A percentile compares a stretch with the other conserved stretches of the same genome.
Evolutionary conservation across 2,113 vertebrate genomes (phyloP).

Genomic region (Sorex araneus): DNA sequence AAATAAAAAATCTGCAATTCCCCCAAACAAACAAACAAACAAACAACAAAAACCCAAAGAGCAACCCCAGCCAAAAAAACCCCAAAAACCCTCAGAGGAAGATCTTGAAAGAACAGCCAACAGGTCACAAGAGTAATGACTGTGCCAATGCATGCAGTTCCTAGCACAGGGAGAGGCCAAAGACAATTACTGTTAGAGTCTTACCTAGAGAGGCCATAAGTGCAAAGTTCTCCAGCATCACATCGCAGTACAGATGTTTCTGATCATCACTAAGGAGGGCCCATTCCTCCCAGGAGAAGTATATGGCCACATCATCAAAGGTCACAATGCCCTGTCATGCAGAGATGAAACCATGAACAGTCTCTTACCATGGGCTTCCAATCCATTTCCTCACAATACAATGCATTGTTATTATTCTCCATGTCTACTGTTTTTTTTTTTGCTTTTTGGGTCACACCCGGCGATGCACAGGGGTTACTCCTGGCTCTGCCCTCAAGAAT

Average conservation of each 20-base stretch:
- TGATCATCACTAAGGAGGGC: slow-evolving; percentile 4
- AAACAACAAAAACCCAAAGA: too few species aligned
- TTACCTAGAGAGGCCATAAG: slow-evolving; percentile 48
- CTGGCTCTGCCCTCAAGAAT: too few species aligned
- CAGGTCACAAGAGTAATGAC: background rate
- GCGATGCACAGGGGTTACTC: too few species aligned
- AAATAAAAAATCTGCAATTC: background rate
- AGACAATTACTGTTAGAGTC: background rate
- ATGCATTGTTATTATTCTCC: too few species aligned
- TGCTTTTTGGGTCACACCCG: too few species aligned
- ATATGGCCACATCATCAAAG: slow-evolving; percentile 29
- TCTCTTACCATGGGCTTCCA: background rate
- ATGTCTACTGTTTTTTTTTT: too few species aligned
- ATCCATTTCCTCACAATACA: background rate
- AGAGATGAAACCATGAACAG: background rate
- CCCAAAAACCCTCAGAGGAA: background rate
- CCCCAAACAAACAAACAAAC: too few species aligned
- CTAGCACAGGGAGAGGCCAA: background rate
- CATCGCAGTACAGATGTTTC: slow-evolving; percentile 29
- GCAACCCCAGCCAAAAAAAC: background rate
- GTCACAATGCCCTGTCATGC: background rate
- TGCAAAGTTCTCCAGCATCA: slow-evolving; percentile 57
- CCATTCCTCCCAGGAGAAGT: slow-evolving; percentile 55
- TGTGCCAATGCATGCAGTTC: background rate
- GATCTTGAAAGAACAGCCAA: background rate